phyloP scores from a whole-genome alignment of 2,797 vertebrate species.

The Pelochelys cantorii region DNA sequence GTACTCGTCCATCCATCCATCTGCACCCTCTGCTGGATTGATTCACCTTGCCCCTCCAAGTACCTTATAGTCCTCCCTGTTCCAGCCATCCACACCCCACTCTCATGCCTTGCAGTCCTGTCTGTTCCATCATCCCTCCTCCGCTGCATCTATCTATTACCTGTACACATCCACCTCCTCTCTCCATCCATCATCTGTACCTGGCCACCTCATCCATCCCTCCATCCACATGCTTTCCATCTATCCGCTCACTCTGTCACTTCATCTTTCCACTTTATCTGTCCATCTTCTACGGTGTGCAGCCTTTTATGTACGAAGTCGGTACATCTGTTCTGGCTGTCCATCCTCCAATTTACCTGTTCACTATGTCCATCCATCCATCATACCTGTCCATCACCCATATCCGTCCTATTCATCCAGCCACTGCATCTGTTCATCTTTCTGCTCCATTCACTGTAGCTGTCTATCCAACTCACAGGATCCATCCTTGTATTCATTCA shows the following conservation, averaged over 20 bases:
- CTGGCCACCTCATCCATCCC: neutral
- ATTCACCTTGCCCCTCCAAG: too few relatives aligned
- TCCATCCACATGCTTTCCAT: neutral
- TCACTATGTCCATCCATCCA: neutral
- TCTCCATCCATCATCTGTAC: neutral
- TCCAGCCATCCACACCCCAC: neutral
- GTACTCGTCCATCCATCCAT: neutral
- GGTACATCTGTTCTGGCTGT: neutral
- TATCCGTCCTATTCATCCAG: conserved; percentile 46
- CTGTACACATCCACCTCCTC: neutral
- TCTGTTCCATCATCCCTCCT: neutral
- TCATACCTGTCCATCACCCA: neutral
- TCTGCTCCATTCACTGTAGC: neutral
- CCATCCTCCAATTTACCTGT: fast-evolving
- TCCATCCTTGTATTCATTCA: conserved; percentile 44
- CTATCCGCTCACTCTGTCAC: neutral
- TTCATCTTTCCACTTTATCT: neutral
- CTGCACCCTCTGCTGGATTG: neutral
- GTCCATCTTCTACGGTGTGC: neutral
- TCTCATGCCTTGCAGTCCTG: neutral
- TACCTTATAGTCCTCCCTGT: neutral
- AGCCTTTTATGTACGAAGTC: neutral
- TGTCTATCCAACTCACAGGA: conserved; percentile 36
- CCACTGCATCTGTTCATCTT: conserved; percentile 4
- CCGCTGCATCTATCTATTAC: conserved; percentile 9